Percentiles rank a stretch among this genome's conserved stretches.
Evolutionary conservation across 2,797 vertebrate species (phyloP).

Genomic region (Tokudaia tokunoshimensis): DNA sequence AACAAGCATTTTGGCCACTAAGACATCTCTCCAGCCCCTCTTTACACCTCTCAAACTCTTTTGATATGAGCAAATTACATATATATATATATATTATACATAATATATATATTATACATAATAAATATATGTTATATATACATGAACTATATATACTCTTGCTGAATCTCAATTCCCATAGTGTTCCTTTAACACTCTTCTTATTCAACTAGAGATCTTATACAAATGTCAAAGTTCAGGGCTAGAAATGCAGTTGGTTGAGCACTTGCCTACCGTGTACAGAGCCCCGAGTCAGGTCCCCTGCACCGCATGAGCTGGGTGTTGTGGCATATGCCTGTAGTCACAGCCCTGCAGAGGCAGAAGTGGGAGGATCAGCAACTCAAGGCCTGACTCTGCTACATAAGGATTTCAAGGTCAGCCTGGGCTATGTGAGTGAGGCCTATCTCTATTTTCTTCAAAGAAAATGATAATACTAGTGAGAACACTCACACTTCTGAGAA

Average conservation of each 20-base stretch:
- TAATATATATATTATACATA: not conserved
- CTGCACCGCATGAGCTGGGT: not conserved
- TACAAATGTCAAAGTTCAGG: slow-evolving; percentile 9
- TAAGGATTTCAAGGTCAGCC: not conserved
- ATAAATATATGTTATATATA: not conserved
- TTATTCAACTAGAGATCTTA: slow-evolving; percentile 27
- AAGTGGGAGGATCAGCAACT: not conserved
- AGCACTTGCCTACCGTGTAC: not conserved
- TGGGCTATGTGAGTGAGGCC: not conserved
- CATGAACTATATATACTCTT: not conserved
- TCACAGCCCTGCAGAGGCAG: not conserved
- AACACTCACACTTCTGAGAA: slow-evolving; percentile 3
- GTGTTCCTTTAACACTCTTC: slow-evolving; percentile 1
- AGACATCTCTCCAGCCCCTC: not conserved
- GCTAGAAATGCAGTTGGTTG: not conserved
- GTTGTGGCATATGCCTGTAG: not conserved
- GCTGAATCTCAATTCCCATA: slow-evolving; percentile 19
- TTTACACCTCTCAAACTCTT: not conserved
- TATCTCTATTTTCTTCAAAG: not conserved
- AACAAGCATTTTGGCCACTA: not conserved
- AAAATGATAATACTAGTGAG: not conserved
- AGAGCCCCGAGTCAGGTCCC: not conserved
- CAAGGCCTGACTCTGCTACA: not conserved
- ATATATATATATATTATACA: not conserved
- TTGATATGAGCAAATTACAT: not conserved